A percentile compares a stretch with the other conserved stretches of the same genome.
Conservation (phyloP, 2,113 vertebrate genomes). For the Ptyas mucosa region DNA sequence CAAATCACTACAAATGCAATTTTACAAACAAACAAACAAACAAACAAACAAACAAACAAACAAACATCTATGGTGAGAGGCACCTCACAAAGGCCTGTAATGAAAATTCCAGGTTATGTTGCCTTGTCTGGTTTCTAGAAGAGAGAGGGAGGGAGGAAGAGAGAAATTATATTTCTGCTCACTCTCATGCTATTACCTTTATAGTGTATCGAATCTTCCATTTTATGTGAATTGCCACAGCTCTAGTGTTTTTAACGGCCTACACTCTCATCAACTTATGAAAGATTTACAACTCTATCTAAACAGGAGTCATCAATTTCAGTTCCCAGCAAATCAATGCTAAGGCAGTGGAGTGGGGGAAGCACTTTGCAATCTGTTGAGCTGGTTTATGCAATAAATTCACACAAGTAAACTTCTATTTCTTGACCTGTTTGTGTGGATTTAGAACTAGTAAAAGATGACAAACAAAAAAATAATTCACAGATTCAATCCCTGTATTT, state of each 20-base stretch:
- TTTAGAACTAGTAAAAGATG: conserved; percentile 1
- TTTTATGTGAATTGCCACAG: neutral
- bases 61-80: neutral
- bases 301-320: conserved; percentile 38
- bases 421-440: neutral
- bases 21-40: neutral
- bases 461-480: neutral
- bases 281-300: conserved; percentile 34
- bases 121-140: neutral
- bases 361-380: conserved; percentile 19
- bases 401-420: conserved; percentile 13
- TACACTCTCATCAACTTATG: conserved; percentile 18
- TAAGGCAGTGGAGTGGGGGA: neutral
- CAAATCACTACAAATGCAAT: neutral
- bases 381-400: neutral
- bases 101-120: neutral
- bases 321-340: conserved; percentile 33
- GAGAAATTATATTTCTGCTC: conserved; percentile 1
- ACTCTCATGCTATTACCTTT: conserved; percentile 8
- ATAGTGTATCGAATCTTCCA: neutral
- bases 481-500: neutral
- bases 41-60: neutral
- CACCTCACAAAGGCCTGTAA: neutral
- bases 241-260: neutral
- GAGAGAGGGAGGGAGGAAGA: no score